Base-by-base conservation (phyloP, 2,797 vertebrate species). In the Intellagama lesueurii region DNA sequence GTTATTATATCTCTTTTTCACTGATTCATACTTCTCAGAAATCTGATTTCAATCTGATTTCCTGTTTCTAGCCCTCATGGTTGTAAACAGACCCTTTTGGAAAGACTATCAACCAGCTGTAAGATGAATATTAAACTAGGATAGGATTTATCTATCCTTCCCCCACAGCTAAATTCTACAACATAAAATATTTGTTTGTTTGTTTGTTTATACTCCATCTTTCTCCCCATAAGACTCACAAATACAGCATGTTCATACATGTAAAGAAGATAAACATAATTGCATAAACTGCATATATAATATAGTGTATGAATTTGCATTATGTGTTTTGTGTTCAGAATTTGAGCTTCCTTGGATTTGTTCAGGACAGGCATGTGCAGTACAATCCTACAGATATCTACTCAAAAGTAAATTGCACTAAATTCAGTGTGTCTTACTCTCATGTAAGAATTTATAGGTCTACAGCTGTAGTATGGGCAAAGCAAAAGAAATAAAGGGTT, bases 401-500 rank as follows among this genome's bases (percentile, higher is more conserved):
- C 49, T 64, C 49, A 47, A 24, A 44, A 76, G 12, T 77, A 76
- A 83, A 28, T 32, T 12, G 44, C 35, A 52, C 44, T 52, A 56
- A 30, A 77, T 28, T 77, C 52, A 77, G 12, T 88, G 81, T 40
- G 26, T 30, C 70, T 82, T 32, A 75, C 35, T 75, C 28, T 16
- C 19, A 24, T n/a, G 72, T 83, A 66, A 49, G 30, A 32, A 49
- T 47, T 40, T 49, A 26, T 64, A 68, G 12, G 30, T 76, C 9
- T 83, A 2, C 72, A 82, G 35, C 40, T 40, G 88, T 91, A 73
- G 86, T 56, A 30, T 35, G 56, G 88, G 73, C 49, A 77, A 86
- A 44, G 75, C 0, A 4, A 19, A 6, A 64, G 64, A 85, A 24
- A 66, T 77, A 28, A 89, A 90, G 1, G 68, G 11, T 44, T 76